Base-by-base conservation (phyloP, 2,113 vertebrate species). In the Poecilia latipinna region DNA sequence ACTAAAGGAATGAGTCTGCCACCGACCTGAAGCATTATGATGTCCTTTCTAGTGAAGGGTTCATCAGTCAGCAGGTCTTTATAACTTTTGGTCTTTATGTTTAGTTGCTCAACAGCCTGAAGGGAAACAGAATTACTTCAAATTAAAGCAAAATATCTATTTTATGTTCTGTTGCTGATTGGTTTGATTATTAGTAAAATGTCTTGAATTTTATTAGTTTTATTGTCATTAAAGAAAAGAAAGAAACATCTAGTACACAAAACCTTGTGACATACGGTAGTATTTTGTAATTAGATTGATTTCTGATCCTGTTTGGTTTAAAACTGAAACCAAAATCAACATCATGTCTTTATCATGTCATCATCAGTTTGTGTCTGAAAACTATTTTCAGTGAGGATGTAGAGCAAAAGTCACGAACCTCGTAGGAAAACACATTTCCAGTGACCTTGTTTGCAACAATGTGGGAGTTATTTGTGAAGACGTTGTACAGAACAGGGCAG, bases 381-480 rank as follows among this genome's bases (percentile, higher is more conserved):
- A 57, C 22, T n/a, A n/a, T 57, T 57, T 19, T 57, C 24, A 57
- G 51, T 48, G 17, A 48, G 1, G 44, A n/a, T 19, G 4, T 3
- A 39, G 1, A n/a, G 24, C 24, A 12, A 42, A 71, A 63, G 74
- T 72, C 33, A 88, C 93, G 31, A 17, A 99, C 98, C 96, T 99
- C 98, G 8, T 96, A 51, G 15, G 96, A 96, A 68, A 96, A 99
- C 66, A 99, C 98, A 6, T 99, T 99, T 77, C 98, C 98, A 0
- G 97, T 97, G 29, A 96, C 95, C 90, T 92, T 96, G 93, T 97
- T 95, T 74, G 97, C 90, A 83, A 99, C 95, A 0, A 99, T 98
- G 88, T 99, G 96, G 29, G 97, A 98, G 69, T 98, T 99, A 89
- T 99, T 98, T 31, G 97, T 99, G 94, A 99, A 99, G 32, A 99